Base-by-base conservation (phyloP, 2,888 invertebrate species). In the Nipponacmea schrenckii region DNA sequence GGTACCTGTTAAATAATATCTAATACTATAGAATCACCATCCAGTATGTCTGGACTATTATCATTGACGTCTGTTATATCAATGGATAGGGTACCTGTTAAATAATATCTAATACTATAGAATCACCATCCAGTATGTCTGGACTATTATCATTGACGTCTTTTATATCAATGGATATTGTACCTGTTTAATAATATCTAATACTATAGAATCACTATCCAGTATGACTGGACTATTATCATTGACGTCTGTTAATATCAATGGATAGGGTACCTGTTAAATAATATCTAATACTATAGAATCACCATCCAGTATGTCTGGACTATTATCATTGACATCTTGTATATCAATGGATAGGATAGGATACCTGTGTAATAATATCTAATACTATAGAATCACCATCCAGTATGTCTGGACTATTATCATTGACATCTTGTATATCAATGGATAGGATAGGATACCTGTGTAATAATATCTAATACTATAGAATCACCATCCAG, bases 171-270 rank as follows among this genome's bases (percentile, higher is more conserved):
- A 56, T 56, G 10, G 20, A 20, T 56, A 56, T 10, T 15, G 56
- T 20, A 20, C 56, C 56, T 56, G 15, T 12, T 15, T 17, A 56
- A 31, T 39, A 39, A 84, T 79, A 65, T 74, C 76, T 39, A 39
- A 84, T 79, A 65, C 74, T 76, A 81, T 82, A 2, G 67, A 56
- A 12, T 66, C 31, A 15, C 74, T 75, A n/a, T 75, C 79, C 1
- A 72, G 64, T 67, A 85, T 82, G 27, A 73, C 72, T 5, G 85
- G 85, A 14, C 68, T 39, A 69, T 85, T 83, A 73, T 85, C 85
- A 77, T 85, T 85, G 62, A 77, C 74, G 70, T 85, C 85, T 3
- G n/a, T 69, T 17, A 8, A 85, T 39, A 3, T 78, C 80, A 3
- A 85, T 74, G 7, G 79, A 80, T 20, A 84, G 68, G 1, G 79